phyloP scores from a whole-genome alignment of 2,888 invertebrate species.

The Drosophila eohydei region DNA sequence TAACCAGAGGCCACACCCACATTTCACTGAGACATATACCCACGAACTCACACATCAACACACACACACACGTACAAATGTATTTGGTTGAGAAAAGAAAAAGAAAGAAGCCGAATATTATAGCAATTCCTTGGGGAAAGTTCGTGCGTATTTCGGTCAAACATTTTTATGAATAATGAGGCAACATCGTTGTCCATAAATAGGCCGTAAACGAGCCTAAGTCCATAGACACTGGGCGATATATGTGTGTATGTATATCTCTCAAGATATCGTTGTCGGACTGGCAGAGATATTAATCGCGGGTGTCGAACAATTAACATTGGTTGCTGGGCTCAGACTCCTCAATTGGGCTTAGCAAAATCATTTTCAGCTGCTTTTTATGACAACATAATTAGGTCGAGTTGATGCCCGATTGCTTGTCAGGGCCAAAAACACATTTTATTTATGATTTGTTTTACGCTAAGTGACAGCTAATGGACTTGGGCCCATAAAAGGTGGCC shows the following conservation, averaged over 20 bases:
- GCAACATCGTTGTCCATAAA: constrained; percentile 66
- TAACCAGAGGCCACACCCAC: constrained; percentile 42
- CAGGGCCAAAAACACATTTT: constrained; percentile 39
- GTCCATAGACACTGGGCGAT: constrained; percentile 16
- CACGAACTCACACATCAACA: constrained; percentile 3
- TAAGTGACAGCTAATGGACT: constrained; percentile 71
- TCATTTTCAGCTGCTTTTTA: constrained; percentile 57
- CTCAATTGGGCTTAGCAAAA: constrained; percentile 37
- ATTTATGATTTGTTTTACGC: constrained; percentile 70
- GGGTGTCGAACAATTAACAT: constrained; percentile 71
- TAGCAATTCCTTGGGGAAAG: constrained; percentile 42
- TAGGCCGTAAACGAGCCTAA: constrained; percentile 60
- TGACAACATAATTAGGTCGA: constrained; percentile 64
- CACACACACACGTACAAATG: background rate
- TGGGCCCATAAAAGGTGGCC: constrained; percentile 60
- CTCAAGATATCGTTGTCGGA: constrained; percentile 25
- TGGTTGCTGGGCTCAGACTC: constrained; percentile 28
- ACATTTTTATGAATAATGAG: constrained; percentile 73
- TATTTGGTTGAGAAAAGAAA: background rate
- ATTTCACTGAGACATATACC: constrained; percentile 62
- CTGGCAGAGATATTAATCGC: constrained; percentile 63
- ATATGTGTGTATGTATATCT: constrained; percentile 9
- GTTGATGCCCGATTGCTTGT: constrained; percentile 37
- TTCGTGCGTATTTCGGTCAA: constrained; percentile 48
- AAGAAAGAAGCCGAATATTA: constrained; percentile 20